Base-by-base conservation (phyloP, 1,140 invertebrate species). In the Aphaenogaster rudis region DNA sequence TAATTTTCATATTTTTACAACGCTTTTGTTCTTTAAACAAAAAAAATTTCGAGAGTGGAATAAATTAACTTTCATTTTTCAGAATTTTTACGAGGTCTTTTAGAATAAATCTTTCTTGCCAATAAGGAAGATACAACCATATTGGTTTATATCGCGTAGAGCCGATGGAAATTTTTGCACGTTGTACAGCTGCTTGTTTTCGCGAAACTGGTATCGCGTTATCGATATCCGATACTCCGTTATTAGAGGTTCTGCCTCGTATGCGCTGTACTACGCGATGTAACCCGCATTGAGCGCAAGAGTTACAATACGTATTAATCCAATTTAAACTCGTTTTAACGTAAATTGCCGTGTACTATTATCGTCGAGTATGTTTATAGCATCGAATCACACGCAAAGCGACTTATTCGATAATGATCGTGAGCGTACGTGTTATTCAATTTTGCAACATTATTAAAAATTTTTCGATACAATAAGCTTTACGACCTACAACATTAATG, bases 241-340 rank as follows among this genome's bases (percentile, higher is more conserved):
- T 67, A 84, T 84, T 84, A 84, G 52, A 81, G 80, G 48, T 76
- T 84, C 33, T 72, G 54, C 80, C 80, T 61, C 54, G 13, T 72
- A 33, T 54, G 59, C 45, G 63, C 48, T 54, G 63, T n/a, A 54
- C 80, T 74, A 84, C 54, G 67, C 11, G 67, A 84, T 76, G 80
- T 84, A 84, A 84, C 69, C 54, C 71, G 79, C 79, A 71, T 81
- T 57, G 33, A 76, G 69, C 52, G 42, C 54, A 74, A 84, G 66
- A 69, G 80, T 84, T 84, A 84, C 80, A 84, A 84, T 84, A 84
- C 69, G 80, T 84, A 76, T 74, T 84, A 61, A 61, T 76, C 54
- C 67, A 84, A 84, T 76, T 84, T 84, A 84, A 61, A 63, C 72
- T 84, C 54, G 79, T 84, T 84, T 84, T 84, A 74, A 84, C 54